These are phyloP conservation scores for Rhabdomys dilectus DNA, from an alignment of 2,113 vertebrate species.

Conservation along the genomic window DNA sequence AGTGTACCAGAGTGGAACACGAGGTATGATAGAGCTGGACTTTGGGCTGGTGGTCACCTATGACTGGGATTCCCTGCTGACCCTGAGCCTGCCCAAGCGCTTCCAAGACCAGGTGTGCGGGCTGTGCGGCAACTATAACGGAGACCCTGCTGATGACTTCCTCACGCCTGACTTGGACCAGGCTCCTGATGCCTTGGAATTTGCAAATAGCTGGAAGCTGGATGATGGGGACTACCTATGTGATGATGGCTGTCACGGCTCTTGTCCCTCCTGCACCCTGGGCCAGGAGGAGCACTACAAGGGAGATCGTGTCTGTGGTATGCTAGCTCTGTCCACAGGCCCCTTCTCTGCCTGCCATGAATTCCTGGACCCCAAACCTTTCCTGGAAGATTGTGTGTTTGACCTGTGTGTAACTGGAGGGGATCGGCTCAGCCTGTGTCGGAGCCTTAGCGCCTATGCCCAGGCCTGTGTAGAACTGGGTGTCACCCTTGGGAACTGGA, in stretches of 20 bases:
- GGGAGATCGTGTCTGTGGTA: constrained; percentile 46
- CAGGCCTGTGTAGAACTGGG: constrained; percentile 84
- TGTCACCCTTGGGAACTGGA: constrained; percentile 86
- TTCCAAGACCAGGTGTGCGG: constrained; percentile 82
- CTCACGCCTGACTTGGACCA: neutral
- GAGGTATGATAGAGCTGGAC: constrained; percentile 71
- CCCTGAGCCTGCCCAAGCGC: constrained; percentile 72
- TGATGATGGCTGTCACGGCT: constrained; percentile 70
- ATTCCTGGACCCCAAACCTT: constrained; percentile 77
- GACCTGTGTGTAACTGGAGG: constrained; percentile 85
- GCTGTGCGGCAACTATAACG: constrained; percentile 88
- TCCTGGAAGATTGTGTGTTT: constrained; percentile 85
- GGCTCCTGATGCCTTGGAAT: neutral
- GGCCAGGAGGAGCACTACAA: constrained; percentile 64
- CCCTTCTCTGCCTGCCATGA: constrained; percentile 86
- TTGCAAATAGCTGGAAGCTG: constrained; percentile 82
- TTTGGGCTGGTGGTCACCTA: constrained; percentile 84
- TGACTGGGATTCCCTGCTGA: constrained; percentile 81
- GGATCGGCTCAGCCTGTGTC: constrained; percentile 79
- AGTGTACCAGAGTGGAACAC: constrained; percentile 80
- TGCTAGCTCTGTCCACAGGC: constrained; percentile 69
- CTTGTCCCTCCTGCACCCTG: constrained; percentile 72
- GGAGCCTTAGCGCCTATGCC: constrained; percentile 81
- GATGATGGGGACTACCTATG: constrained; percentile 73
- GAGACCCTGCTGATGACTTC: constrained; percentile 79